Conservation (phyloP, 2,797 vertebrate species). For the Coranthus polyacanthus region DNA sequence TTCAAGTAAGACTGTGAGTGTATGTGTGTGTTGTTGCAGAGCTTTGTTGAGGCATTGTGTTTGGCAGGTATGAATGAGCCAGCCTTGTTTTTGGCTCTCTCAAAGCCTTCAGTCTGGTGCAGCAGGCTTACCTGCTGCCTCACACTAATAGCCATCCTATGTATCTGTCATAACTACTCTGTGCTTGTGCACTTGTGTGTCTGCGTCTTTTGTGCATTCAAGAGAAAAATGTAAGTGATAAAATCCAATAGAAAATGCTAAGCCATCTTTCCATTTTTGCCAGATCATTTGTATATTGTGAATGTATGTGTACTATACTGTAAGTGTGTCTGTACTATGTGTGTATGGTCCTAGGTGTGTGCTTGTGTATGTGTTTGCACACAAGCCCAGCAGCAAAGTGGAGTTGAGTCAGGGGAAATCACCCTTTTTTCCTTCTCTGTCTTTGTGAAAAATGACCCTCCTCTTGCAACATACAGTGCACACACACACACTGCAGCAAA, state of each 20-base stretch:
- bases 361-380: slow-evolving; percentile 8
- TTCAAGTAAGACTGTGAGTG: slow-evolving; percentile 17
- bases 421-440: slow-evolving; percentile 46
- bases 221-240: slow-evolving; percentile 38
- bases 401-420: slow-evolving; percentile 73
- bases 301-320: background rate
- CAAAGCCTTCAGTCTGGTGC: slow-evolving; percentile 49
- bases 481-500: slow-evolving; percentile 50
- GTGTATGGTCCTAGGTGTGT: background rate
- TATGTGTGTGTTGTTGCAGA: slow-evolving; percentile 15
- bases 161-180: slow-evolving; percentile 71
- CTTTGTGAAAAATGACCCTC: slow-evolving; percentile 66
- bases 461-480: slow-evolving; percentile 40
- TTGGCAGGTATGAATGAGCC: slow-evolving; percentile 74
- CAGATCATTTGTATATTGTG: slow-evolving; percentile 50
- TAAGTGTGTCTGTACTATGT: background rate
- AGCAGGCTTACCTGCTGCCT: slow-evolving; percentile 58
- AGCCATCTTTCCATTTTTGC: slow-evolving; percentile 39
- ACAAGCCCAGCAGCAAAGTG: slow-evolving; percentile 44
- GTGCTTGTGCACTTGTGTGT: slow-evolving; percentile 33
- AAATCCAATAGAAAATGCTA: slow-evolving; percentile 61
- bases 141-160: slow-evolving; percentile 74
- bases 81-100: slow-evolving; percentile 65
- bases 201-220: slow-evolving; percentile 23
- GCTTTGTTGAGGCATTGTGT: slow-evolving; percentile 49